A percentile compares a stretch with the other conserved stretches of the same genome.
These are phyloP conservation scores for Orthonychiurus folsomi DNA, from an alignment of 2,888 invertebrate genomes.

Conservation along the genomic window DNA sequence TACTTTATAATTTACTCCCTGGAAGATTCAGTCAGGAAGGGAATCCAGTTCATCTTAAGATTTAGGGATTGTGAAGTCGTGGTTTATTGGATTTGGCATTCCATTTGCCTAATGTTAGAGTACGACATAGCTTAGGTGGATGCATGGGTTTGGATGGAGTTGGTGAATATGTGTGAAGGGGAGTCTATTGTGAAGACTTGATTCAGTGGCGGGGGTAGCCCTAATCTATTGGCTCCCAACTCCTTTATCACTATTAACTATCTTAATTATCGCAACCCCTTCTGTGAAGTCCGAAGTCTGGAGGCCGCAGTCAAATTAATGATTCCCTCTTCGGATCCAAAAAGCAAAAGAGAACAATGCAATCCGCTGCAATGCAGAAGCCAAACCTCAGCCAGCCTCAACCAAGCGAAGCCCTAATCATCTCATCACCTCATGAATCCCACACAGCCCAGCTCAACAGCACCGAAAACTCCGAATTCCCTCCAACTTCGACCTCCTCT, in stretches of 20 bases:
- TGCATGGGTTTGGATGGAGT: too few species aligned
- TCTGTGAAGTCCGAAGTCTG: too few species aligned
- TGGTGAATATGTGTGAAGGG: constrained; percentile 6
- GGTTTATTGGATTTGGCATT: too few species aligned
- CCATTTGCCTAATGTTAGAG: too few species aligned
- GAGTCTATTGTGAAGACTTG: constrained; percentile 8
- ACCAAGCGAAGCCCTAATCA: background rate
- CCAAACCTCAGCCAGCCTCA: background rate
- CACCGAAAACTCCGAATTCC: background rate
- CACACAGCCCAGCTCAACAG: background rate
- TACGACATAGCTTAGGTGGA: too few species aligned
- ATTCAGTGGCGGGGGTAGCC: constrained; percentile 9
- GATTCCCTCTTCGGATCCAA: background rate
- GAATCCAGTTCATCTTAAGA: too few species aligned
- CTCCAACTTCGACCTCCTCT: background rate
- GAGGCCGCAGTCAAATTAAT: constrained; percentile 9
- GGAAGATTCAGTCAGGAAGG: too few species aligned
- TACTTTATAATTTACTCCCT: too few species aligned
- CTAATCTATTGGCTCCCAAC: constrained; percentile 18
- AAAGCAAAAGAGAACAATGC: background rate
- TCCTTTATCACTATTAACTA: constrained; percentile 28
- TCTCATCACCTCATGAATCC: background rate
- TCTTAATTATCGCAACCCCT: constrained; percentile 36
- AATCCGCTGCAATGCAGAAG: background rate
- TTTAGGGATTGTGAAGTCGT: too few species aligned